Conservation (phyloP, 2,888 invertebrate genomes). For the Aleiodes alternator region DNA sequence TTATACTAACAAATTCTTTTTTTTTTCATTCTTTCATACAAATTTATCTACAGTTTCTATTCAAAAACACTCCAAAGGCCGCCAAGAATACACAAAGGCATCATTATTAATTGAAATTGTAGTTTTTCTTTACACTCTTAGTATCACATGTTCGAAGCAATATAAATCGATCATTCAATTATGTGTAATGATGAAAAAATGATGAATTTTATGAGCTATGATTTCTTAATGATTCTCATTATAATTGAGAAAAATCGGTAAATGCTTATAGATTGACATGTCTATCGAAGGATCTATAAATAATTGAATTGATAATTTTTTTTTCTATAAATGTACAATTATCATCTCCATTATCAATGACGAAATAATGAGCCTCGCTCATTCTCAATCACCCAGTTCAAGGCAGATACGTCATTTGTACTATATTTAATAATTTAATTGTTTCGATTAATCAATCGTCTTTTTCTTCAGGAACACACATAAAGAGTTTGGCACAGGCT, state of each 20-base stretch:
- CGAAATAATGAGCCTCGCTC: not conserved
- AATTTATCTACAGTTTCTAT: not conserved
- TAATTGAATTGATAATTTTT: slow-evolving; percentile 12
- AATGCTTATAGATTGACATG: not conserved
- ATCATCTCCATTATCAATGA: slow-evolving; percentile 4
- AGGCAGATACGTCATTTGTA: slow-evolving; percentile 7
- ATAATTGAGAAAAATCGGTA: not conserved
- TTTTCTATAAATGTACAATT: slow-evolving; percentile 26
- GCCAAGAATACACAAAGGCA: not conserved
- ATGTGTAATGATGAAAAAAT: slow-evolving; percentile 4
- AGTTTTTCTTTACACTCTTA: slow-evolving; percentile 7
- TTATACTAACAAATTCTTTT: not conserved
- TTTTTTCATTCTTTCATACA: not conserved
- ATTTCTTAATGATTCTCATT: not conserved
- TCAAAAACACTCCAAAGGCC: not conserved
- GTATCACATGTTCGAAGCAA: slow-evolving; percentile 19
- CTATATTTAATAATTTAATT: slow-evolving; percentile 18
- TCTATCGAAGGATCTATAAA: not conserved
- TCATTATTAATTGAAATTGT: slow-evolving; percentile 12
- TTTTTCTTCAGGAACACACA: slow-evolving; percentile 85
- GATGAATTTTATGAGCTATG: not conserved
- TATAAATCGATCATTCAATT: not conserved
- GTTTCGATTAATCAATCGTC: slow-evolving; percentile 56
- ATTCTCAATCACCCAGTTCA: too few species aligned
- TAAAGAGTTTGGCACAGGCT: slow-evolving; percentile 87